These are phyloP conservation scores for Cheirogaleus major DNA, from an alignment of 2,797 vertebrate species.

Conservation along the genomic window DNA sequence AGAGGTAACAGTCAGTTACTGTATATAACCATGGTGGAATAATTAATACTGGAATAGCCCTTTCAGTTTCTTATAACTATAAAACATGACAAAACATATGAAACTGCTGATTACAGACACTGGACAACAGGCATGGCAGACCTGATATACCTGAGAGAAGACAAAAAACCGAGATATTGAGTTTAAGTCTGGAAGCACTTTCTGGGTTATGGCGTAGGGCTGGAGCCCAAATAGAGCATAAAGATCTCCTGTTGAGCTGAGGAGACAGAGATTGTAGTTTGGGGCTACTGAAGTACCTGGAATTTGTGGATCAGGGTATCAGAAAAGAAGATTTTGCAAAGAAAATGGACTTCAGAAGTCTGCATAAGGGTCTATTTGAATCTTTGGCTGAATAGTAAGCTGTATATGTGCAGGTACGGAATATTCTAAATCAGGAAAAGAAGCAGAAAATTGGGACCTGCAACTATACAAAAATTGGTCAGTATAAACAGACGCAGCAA, in stretches of 20 bases:
- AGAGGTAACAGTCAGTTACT: slow-evolving; percentile 18
- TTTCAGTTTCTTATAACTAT: not conserved
- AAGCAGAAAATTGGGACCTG: not conserved
- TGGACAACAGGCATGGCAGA: not conserved
- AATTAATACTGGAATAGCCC: not conserved
- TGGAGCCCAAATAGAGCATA: not conserved
- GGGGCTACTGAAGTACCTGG: not conserved
- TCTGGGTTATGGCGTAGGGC: not conserved
- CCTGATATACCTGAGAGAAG: not conserved
- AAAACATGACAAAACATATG: not conserved
- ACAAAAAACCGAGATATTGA: not conserved
- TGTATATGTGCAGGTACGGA: not conserved
- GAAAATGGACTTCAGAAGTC: not conserved
- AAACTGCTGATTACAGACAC: not conserved
- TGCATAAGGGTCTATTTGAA: not conserved
- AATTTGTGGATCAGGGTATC: not conserved
- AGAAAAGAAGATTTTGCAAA: not conserved
- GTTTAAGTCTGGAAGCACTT: not conserved
- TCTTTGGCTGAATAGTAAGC: not conserved
- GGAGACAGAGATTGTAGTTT: not conserved
- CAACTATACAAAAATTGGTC: not conserved
- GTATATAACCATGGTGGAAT: not conserved
- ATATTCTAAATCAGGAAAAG: not conserved
- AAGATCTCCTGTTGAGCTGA: not conserved
- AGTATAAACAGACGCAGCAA: not conserved